These are phyloP conservation scores for Zaprionus tsacasi DNA, from an alignment of 1,140 invertebrate genomes.

Conservation along the genomic window DNA sequence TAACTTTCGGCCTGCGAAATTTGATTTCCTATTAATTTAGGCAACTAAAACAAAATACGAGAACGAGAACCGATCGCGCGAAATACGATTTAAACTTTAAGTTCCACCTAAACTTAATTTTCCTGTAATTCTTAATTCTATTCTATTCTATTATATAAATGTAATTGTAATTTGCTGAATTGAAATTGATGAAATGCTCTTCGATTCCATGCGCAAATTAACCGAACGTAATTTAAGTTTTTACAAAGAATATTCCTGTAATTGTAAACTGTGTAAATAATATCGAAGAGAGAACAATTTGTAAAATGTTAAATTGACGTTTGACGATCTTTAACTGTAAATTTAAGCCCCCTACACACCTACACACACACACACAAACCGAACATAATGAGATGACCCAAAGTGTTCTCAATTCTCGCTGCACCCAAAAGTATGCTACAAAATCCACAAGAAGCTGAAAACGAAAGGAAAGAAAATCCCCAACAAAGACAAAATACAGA, in stretches of 20 bases:
- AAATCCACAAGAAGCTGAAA: slow-evolving; percentile 23
- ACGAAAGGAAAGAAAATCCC: slow-evolving; percentile 44
- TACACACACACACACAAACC: slow-evolving; percentile 24
- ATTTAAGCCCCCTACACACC: slow-evolving; percentile 10
- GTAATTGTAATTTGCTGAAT: slow-evolving; percentile 19
- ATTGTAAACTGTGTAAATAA: slow-evolving; percentile 77
- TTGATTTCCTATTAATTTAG: slow-evolving; percentile 78
- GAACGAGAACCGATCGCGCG: slow-evolving; percentile 8
- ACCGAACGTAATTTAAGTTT: slow-evolving; percentile 59
- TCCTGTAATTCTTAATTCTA: slow-evolving; percentile 62
- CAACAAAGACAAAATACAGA: slow-evolving; percentile 58
- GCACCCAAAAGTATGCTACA: slow-evolving; percentile 2
- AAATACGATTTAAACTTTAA: slow-evolving; percentile 51
- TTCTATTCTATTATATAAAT: slow-evolving; percentile 3
- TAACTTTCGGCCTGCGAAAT: slow-evolving; percentile 72
- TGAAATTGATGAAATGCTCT: slow-evolving; percentile 39
- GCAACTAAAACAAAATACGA: slow-evolving; percentile 34
- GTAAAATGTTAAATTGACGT: slow-evolving; percentile 47
- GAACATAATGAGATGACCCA: slow-evolving; percentile 13
- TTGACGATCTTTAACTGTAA: slow-evolving; percentile 50
- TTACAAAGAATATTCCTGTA: slow-evolving; percentile 74
- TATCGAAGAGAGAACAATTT: slow-evolving; percentile 42
- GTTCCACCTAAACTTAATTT: slow-evolving; percentile 51
- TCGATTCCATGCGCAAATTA: slow-evolving; percentile 31
- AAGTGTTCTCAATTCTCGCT: slow-evolving; percentile 30